A percentile compares a stretch with the other conserved stretches of the same genome.
phyloP scores from a whole-genome alignment of 2,797 vertebrate species.

The Masticophis lateralis region DNA sequence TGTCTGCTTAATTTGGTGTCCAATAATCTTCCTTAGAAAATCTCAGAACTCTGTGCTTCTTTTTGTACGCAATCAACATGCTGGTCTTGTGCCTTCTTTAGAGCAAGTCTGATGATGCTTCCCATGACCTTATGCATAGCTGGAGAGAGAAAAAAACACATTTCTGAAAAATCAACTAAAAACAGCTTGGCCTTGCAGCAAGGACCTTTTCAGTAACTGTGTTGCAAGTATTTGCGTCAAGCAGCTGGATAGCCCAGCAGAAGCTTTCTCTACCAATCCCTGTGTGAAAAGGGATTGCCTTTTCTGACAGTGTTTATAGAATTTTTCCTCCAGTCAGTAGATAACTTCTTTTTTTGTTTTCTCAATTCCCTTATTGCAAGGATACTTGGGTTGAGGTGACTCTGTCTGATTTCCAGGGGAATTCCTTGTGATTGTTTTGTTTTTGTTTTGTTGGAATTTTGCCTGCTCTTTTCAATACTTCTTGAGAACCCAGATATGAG shows the following conservation, averaged over 20 bases:
- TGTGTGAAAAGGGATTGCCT: constrained; percentile 6
- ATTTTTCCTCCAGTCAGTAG: neutral
- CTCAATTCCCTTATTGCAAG: neutral
- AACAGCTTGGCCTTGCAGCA: constrained; percentile 50
- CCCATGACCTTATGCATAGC: constrained; percentile 64
- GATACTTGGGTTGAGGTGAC: neutral
- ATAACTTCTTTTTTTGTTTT: neutral
- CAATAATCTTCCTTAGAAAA: constrained; percentile 19
- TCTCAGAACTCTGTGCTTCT: constrained; percentile 25
- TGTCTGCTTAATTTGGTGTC: neutral
- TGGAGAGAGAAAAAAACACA: constrained; percentile 25
- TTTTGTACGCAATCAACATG: constrained; percentile 45
- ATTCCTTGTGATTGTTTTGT: neutral
- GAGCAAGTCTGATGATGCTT: constrained; percentile 53
- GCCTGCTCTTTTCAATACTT: neutral
- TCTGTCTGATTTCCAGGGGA: neutral
- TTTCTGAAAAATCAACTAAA: constrained; percentile 8
- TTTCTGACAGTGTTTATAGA: constrained; percentile 14
- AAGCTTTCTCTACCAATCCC: neutral
- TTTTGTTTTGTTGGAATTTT: neutral
- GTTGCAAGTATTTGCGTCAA: constrained; percentile 59
- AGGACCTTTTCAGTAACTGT: constrained; percentile 23
- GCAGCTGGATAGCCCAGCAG: constrained; percentile 26
- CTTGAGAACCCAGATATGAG: neutral
- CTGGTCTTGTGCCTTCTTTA: constrained; percentile 48